Conservation (phyloP, 2,888 invertebrate species). For the Nemotelus pantherinus region DNA sequence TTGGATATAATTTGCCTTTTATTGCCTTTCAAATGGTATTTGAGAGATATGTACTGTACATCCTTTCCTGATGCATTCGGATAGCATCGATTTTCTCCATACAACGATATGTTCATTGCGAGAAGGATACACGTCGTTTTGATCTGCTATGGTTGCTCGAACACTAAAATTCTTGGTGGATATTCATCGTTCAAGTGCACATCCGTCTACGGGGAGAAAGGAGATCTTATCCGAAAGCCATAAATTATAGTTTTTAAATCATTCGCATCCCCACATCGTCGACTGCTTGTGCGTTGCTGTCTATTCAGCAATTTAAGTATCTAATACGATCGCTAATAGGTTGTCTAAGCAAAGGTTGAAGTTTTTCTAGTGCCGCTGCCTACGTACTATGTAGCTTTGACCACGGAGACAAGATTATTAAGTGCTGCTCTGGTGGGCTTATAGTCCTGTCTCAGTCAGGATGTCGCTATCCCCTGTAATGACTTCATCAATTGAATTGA, state of each 20-base stretch:
- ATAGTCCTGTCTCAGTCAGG: conserved; percentile 21
- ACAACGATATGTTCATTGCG: no score
- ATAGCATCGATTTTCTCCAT: conserved; percentile 15
- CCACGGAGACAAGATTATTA: conserved; percentile 25
- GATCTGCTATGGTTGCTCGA: no score
- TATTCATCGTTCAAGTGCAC: no score
- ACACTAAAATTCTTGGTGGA: no score
- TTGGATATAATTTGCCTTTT: conserved; percentile 42
- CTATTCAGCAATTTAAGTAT: conserved; percentile 49
- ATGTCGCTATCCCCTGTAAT: conserved; percentile 46
- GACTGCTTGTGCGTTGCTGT: conserved; percentile 21
- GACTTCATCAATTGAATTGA: conserved; percentile 51
- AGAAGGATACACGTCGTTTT: no score
- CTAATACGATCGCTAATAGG: conserved; percentile 50
- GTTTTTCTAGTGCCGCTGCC: neutral
- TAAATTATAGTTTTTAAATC: conserved; percentile 43
- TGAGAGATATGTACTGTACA: conserved; percentile 31
- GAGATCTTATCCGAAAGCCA: conserved; percentile 22
- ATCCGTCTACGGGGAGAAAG: neutral
- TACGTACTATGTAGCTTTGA: conserved; percentile 1
- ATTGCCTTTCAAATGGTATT: conserved; percentile 40
- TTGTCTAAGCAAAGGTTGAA: conserved; percentile 43
- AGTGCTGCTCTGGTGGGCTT: neutral
- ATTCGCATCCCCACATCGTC: neutral
- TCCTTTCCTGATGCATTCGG: conserved; percentile 16